Conservation (phyloP, 2,797 vertebrate species). For the Anguilla pacifica region DNA sequence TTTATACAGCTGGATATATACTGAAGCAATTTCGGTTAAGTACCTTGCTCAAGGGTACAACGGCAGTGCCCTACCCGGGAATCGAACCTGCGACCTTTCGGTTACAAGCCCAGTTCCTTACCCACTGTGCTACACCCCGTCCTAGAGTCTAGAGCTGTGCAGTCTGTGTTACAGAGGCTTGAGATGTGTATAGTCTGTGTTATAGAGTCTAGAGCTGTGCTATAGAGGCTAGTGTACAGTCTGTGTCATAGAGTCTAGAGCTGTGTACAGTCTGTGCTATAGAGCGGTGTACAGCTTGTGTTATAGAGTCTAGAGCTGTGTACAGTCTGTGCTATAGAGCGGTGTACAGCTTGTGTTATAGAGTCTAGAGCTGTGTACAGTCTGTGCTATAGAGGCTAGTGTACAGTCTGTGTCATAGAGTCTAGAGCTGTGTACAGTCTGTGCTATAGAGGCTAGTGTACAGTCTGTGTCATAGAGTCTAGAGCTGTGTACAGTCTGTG, state of each 20-base stretch:
- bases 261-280: neutral
- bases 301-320: no score
- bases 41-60: no score
- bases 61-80: no score
- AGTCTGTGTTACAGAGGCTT: neutral
- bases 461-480: neutral
- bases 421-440: no score
- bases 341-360: neutral
- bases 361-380: neutral
- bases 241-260: neutral
- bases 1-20: no score
- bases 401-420: no score
- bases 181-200: neutral
- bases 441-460: neutral
- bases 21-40: no score
- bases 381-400: neutral
- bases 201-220: neutral
- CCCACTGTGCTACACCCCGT: no score
- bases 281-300: neutral
- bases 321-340: neutral
- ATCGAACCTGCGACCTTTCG: no score
- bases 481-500: neutral
- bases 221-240: neutral
- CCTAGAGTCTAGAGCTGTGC: no score
- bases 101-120: no score